Evolutionary conservation across 2,888 invertebrate genomes (phyloP).

Genomic region (Lasioglossum figueresi): DNA sequence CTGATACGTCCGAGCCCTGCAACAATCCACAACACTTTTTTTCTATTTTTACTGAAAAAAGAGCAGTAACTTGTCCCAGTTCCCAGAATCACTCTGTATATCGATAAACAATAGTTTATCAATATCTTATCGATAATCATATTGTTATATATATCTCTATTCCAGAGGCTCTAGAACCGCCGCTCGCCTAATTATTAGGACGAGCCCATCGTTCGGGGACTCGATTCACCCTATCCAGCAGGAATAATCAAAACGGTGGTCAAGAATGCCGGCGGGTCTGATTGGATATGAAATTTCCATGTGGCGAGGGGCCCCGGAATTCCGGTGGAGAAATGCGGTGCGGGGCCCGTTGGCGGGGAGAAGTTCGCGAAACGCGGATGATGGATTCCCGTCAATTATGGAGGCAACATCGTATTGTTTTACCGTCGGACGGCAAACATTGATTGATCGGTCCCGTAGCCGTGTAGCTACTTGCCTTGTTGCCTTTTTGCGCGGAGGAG

Average conservation of each 20-base stretch:
- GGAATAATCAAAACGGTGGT: not conserved
- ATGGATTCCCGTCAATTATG: constrained; percentile 84
- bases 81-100: too few relatives aligned
- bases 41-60: too few relatives aligned
- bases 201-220: not conserved
- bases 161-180: not conserved
- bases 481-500: constrained; percentile 65
- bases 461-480: constrained; percentile 79
- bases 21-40: not conserved
- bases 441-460: constrained; percentile 81
- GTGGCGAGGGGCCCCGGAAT: constrained; percentile 44
- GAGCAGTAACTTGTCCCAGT: too few relatives aligned
- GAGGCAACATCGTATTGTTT: constrained; percentile 84
- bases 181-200: not conserved
- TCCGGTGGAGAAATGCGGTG: constrained; percentile 36
- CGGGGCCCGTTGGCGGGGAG: constrained; percentile 35
- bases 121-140: too few relatives aligned
- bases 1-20: not conserved
- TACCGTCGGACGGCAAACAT: constrained; percentile 82
- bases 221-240: not conserved
- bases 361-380: constrained; percentile 81
- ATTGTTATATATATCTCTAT: too few relatives aligned
- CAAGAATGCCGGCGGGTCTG: constrained; percentile 33
- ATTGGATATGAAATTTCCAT: constrained; percentile 50
- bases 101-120: too few relatives aligned